Percentiles rank a stretch among this genome's conserved stretches.
Evolutionary conservation across 2,797 vertebrate species (phyloP).

Genomic region (Urocyon cinereoargenteus): DNA sequence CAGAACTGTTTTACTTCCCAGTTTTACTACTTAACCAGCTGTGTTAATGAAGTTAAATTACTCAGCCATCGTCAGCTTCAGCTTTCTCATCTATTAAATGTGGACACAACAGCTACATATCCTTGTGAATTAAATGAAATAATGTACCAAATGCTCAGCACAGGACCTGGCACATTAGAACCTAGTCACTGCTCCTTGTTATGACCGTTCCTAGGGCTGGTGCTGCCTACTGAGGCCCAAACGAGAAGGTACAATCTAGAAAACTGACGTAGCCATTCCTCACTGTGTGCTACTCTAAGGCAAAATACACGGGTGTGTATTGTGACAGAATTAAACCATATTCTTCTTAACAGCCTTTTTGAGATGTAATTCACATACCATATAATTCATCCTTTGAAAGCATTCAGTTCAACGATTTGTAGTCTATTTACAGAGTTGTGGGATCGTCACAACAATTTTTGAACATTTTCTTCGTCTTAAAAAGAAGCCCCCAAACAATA

Average conservation of each 20-base stretch:
- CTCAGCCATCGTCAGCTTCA: not conserved
- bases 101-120: not conserved
- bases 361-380: not conserved
- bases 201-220: not conserved
- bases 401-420: not conserved
- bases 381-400: not conserved
- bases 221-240: not conserved
- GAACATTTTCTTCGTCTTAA: not conserved
- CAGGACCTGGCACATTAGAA: not conserved
- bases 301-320: not conserved
- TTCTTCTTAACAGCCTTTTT: not conserved
- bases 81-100: not conserved
- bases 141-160: not conserved
- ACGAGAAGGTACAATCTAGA: not conserved
- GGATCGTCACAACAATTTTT: not conserved
- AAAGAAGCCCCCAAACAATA: not conserved
- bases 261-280: not conserved
- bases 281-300: not conserved
- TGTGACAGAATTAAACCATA: constrained; percentile 21
- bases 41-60: not conserved
- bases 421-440: not conserved
- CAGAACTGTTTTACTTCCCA: not conserved
- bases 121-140: not conserved
- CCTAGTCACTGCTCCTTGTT: not conserved
- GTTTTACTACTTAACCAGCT: not conserved